phyloP scores from a whole-genome alignment of 1,140 invertebrate species.

The Cryptotermes secundus region DNA sequence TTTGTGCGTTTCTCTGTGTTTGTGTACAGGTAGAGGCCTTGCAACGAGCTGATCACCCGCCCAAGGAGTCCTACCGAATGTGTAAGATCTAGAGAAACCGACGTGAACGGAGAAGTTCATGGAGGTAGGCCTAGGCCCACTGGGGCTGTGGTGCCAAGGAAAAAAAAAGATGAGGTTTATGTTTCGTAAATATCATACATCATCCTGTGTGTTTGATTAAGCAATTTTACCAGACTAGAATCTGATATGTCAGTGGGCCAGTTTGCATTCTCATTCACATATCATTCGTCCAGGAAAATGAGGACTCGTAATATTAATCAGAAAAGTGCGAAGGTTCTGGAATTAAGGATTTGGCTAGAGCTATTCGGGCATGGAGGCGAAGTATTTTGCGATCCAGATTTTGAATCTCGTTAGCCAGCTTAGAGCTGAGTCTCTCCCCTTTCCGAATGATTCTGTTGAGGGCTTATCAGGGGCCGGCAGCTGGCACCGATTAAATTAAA shows the following conservation, averaged over 20 bases:
- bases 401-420: not conserved
- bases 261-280: not conserved
- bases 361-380: not conserved
- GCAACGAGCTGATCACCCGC: too few species aligned
- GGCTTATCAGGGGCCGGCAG: not conserved
- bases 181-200: too few species aligned
- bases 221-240: not conserved
- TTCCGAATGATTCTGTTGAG: too few species aligned
- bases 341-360: not conserved
- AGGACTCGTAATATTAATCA: not conserved
- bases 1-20: too few species aligned
- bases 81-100: too few species aligned
- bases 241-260: not conserved
- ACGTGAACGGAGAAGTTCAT: too few species aligned
- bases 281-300: not conserved
- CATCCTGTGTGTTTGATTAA: not conserved
- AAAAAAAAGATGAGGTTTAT: too few species aligned
- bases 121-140: too few species aligned
- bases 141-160: too few species aligned
- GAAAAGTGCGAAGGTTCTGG: not conserved
- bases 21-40: too few species aligned
- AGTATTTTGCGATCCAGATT: not conserved
- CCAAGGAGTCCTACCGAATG: too few species aligned
- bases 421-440: not conserved
- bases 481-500: not conserved